These are phyloP conservation scores for Lapara coniferarum DNA, from an alignment of 2,888 invertebrate species.

Conservation along the genomic window DNA sequence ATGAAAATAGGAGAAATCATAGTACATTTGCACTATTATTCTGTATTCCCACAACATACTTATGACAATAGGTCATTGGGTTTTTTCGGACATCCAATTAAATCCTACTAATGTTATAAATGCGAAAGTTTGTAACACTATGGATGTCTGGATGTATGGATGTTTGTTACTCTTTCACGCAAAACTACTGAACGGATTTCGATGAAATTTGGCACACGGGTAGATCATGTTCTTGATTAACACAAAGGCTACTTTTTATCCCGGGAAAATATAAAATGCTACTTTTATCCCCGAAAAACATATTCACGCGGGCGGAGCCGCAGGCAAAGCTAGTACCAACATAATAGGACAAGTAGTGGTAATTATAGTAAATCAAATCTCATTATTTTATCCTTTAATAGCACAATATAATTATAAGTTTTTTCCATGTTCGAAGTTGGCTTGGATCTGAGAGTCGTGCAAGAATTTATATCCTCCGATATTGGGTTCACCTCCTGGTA, in stretches of 20 bases:
- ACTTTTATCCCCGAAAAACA: too few species aligned
- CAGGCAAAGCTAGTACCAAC: too few species aligned
- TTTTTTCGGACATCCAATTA: not conserved
- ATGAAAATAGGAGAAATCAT: not conserved
- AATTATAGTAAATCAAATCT: not conserved
- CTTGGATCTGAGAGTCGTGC: conserved; percentile 62
- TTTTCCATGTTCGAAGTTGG: conserved; percentile 65
- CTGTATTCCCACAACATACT: conserved; percentile 3
- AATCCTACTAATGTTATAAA: not conserved
- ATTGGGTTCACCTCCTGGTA: conserved; percentile 57
- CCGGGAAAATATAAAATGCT: too few species aligned
- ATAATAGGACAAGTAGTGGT: not conserved
- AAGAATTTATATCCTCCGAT: conserved; percentile 56
- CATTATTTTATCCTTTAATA: not conserved
- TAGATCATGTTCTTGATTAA: too few species aligned
- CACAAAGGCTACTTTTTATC: too few species aligned
- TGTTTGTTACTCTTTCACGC: too few species aligned
- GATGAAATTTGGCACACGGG: too few species aligned
- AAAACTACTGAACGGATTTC: too few species aligned
- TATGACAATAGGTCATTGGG: conserved; percentile 1
- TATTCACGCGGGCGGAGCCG: too few species aligned
- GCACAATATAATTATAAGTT: conserved; percentile 45
- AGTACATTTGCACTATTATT: conserved; percentile 2
- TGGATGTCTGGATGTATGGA: too few species aligned
- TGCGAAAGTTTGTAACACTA: too few species aligned